Conservation (phyloP, 2,797 vertebrate species). For the Neosilurus mollespiculum region DNA sequence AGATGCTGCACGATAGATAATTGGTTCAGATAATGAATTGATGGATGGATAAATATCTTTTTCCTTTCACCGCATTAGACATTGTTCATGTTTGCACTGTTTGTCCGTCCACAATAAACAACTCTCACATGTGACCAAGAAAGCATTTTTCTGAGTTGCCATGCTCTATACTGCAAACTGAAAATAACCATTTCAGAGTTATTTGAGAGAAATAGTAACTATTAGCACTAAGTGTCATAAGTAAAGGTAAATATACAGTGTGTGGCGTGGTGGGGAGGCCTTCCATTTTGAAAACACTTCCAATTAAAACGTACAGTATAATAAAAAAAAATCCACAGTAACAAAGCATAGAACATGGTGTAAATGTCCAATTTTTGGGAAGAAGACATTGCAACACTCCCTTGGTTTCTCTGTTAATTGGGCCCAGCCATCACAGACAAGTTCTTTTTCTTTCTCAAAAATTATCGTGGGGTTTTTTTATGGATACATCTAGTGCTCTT, state of each 20-base stretch:
- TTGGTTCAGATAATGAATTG: no score
- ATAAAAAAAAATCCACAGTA: background rate
- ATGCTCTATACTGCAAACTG: background rate
- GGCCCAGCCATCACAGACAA: slow-evolving; percentile 18
- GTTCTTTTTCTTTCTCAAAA: background rate
- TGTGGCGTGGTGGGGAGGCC: background rate
- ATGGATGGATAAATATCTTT: background rate
- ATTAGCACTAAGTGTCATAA: background rate
- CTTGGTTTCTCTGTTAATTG: slow-evolving; percentile 24
- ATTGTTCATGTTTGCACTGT: background rate
- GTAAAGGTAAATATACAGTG: background rate
- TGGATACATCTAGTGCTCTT: background rate
- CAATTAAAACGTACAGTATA: background rate
- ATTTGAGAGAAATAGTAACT: background rate
- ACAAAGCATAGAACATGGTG: background rate
- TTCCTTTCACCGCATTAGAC: background rate
- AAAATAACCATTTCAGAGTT: background rate
- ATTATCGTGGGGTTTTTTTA: background rate
- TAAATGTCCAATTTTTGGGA: background rate
- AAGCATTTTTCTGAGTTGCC: background rate
- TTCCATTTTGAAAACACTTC: background rate
- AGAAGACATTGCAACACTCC: slow-evolving; percentile 45
- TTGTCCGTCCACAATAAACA: background rate
- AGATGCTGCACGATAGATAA: no score
- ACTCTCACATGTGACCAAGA: background rate